phyloP scores from a whole-genome alignment of 2,888 invertebrate genomes.

The Amitus sp. region DNA sequence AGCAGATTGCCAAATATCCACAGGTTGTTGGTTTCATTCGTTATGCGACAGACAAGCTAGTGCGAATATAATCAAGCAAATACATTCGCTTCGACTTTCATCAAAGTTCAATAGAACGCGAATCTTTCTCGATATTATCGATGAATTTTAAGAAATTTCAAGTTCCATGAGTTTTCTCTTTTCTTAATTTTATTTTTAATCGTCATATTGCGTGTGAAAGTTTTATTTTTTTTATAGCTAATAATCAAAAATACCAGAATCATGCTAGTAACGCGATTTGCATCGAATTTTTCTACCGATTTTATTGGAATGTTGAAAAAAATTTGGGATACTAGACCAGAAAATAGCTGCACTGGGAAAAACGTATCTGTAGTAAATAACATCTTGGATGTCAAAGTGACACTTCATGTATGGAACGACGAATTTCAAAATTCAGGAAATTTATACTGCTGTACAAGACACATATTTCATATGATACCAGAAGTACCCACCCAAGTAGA shows the following conservation, averaged over 20 bases:
- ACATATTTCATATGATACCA: too few species aligned
- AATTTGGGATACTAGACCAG: neutral
- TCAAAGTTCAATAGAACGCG: conserved; percentile 14
- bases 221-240: neutral
- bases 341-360: neutral
- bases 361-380: too few species aligned
- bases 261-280: neutral
- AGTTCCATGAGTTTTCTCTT: neutral
- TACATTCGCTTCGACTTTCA: conserved; percentile 15
- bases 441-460: too few species aligned
- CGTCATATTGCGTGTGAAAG: too few species aligned
- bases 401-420: too few species aligned
- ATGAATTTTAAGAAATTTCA: neutral
- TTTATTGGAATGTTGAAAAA: neutral
- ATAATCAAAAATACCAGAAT: neutral
- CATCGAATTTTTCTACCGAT: neutral
- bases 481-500: too few species aligned
- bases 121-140: neutral
- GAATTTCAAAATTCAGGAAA: too few species aligned
- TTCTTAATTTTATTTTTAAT: too few species aligned
- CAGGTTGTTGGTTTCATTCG: conserved; percentile 59
- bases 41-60: conserved; percentile 37
- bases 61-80: conserved; percentile 21
- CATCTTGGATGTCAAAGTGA: too few species aligned
- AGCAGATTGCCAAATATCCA: conserved; percentile 62